phyloP scores from a whole-genome alignment of 2,797 vertebrate genomes.

The Scarus forsteni region DNA sequence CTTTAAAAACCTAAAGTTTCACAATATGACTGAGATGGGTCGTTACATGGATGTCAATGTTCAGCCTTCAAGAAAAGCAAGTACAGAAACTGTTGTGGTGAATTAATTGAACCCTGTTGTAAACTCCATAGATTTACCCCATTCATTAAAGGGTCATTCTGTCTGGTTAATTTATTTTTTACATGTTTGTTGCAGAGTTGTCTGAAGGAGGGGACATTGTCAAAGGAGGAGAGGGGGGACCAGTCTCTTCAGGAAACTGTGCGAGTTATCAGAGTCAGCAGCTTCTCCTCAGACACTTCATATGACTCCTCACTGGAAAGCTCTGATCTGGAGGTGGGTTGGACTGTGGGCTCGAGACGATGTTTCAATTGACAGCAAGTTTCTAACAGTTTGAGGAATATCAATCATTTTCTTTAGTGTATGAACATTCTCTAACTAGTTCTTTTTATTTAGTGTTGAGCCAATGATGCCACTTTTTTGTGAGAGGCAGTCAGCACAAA shows the following conservation, averaged over 20 bases:
- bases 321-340: conserved; percentile 88
- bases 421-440: too few relatives aligned
- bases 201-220: conserved; percentile 51
- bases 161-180: not conserved
- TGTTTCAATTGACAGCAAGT: too few relatives aligned
- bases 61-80: conserved; percentile 83
- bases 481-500: too few relatives aligned
- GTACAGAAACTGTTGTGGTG: conserved; percentile 9
- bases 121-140: not conserved
- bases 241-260: conserved; percentile 41
- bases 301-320: conserved; percentile 81
- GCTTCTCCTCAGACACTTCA: conserved; percentile 79
- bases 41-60: conserved; percentile 84
- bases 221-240: conserved; percentile 24
- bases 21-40: conserved; percentile 78
- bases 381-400: too few relatives aligned
- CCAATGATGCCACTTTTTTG: too few relatives aligned
- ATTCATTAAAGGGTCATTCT: not conserved
- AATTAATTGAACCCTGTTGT: not conserved
- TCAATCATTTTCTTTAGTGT: too few relatives aligned
- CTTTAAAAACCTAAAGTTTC: conserved; percentile 56
- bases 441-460: too few relatives aligned
- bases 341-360: not conserved
- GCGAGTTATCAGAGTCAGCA: conserved; percentile 71
- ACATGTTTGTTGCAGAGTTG: conserved; percentile 70